Conservation (phyloP, 1,140 invertebrate genomes). For the Apis dorsata region DNA sequence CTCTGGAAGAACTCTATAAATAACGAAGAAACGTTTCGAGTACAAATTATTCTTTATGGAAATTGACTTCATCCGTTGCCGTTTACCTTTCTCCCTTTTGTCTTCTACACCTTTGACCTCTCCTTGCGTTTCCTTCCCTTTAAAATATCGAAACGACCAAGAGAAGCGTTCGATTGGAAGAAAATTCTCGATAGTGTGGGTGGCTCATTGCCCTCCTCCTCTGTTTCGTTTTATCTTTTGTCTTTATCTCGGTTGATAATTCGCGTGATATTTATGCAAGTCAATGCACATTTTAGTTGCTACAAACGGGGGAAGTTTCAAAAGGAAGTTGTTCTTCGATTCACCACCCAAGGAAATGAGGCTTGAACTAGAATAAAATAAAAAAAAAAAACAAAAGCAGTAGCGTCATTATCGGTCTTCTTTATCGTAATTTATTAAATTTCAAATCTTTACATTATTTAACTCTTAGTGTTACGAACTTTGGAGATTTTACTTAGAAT, state of each 20-base stretch:
- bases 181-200: neutral
- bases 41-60: conserved; percentile 44
- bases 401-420: too few relatives aligned
- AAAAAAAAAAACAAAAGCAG: too few relatives aligned
- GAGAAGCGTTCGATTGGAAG: neutral
- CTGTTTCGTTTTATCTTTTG: neutral
- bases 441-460: too few relatives aligned
- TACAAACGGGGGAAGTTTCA: neutral
- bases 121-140: too few relatives aligned
- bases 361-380: neutral
- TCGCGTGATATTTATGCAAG: too few relatives aligned
- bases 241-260: too few relatives aligned
- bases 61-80: conserved; percentile 23
- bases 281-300: neutral
- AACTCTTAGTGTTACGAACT: too few relatives aligned
- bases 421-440: too few relatives aligned
- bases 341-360: neutral
- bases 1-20: conserved; percentile 19
- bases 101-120: neutral
- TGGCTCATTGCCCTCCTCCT: neutral
- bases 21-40: conserved; percentile 12
- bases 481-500: too few relatives aligned
- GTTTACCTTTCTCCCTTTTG: neutral
- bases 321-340: neutral
- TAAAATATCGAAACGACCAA: too few relatives aligned